Evolutionary conservation across 2,888 invertebrate genomes (phyloP).

Genomic region (Camptogramma bilineatum): DNA sequence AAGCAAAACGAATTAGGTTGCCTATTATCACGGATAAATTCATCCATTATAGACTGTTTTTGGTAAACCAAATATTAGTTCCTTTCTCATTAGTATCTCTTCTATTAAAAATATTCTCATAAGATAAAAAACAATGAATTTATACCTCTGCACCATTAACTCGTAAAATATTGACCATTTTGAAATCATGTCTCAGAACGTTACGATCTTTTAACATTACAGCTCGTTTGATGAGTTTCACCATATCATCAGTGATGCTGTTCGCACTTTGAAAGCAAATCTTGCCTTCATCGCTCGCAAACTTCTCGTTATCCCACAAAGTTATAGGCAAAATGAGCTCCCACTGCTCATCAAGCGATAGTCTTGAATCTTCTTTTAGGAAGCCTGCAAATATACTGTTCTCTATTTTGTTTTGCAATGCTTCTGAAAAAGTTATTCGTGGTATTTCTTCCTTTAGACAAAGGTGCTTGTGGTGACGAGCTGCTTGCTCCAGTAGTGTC

Average conservation of each 20-base stretch:
- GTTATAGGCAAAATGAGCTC: slow-evolving; percentile 65
- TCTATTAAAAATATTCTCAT: too few species aligned
- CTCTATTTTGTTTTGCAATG: slow-evolving; percentile 65
- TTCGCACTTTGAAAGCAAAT: slow-evolving; percentile 66
- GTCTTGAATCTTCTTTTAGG: slow-evolving; percentile 58
- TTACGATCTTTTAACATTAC: slow-evolving; percentile 58
- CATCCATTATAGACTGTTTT: too few species aligned
- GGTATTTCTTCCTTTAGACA: slow-evolving; percentile 54
- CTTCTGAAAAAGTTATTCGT: slow-evolving; percentile 59
- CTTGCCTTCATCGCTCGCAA: slow-evolving; percentile 67
- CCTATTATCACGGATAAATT: too few species aligned
- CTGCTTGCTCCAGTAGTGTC: slow-evolving; percentile 63
- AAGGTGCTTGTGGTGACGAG: slow-evolving; percentile 60
- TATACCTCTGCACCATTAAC: slow-evolving; percentile 65
- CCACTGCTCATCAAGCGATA: slow-evolving; percentile 68
- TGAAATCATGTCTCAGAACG: slow-evolving; percentile 59
- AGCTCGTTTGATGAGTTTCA: slow-evolving; percentile 61
- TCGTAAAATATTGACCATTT: slow-evolving; percentile 60
- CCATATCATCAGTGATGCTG: slow-evolving; percentile 65
- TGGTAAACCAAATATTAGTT: too few species aligned
- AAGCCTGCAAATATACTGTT: slow-evolving; percentile 66
- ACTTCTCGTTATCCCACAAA: slow-evolving; percentile 73
- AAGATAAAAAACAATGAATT: not conserved
- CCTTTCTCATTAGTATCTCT: too few species aligned
- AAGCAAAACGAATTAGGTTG: slow-evolving; percentile 27